These are phyloP conservation scores for Amphipyra tragopoginis DNA, from an alignment of 2,888 invertebrate genomes.

Conservation along the genomic window DNA sequence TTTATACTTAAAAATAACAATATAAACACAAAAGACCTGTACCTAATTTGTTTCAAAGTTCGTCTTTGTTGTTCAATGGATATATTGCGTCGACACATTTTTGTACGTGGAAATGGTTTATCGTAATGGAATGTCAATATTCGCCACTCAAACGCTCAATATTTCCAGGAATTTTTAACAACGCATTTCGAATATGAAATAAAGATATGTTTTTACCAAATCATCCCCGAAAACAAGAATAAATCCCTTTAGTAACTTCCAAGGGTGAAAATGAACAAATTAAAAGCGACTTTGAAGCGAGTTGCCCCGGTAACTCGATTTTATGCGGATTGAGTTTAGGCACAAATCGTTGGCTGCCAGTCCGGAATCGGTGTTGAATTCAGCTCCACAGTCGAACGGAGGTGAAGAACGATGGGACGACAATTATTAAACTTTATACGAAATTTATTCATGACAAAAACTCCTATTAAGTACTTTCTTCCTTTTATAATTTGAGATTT, in stretches of 20 bases:
- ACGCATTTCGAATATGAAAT: neutral
- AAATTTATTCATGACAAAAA: slow-evolving; percentile 55
- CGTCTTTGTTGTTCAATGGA: too few species aligned
- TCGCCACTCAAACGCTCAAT: too few species aligned
- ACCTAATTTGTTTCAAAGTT: too few species aligned
- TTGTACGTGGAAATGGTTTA: too few species aligned
- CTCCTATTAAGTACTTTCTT: slow-evolving; percentile 48
- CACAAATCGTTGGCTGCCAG: slow-evolving; percentile 59
- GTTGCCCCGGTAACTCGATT: slow-evolving; percentile 48
- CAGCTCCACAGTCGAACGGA: slow-evolving; percentile 31
- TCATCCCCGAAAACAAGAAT: slow-evolving; percentile 9
- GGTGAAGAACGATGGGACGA: slow-evolving; percentile 38
- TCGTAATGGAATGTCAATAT: too few species aligned
- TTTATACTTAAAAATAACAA: too few species aligned
- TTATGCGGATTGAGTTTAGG: slow-evolving; percentile 59
- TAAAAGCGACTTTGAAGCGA: slow-evolving; percentile 50
- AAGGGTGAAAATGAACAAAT: slow-evolving; percentile 37
- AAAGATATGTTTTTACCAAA: neutral
- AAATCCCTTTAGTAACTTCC: slow-evolving; percentile 33
- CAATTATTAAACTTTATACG: slow-evolving; percentile 53
- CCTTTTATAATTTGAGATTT: slow-evolving; percentile 46
- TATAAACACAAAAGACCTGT: too few species aligned
- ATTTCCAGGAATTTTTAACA: neutral
- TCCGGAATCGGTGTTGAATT: slow-evolving; percentile 48
- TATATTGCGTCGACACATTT: too few species aligned